phyloP scores from a whole-genome alignment of 2,888 invertebrate species.

The Trachelus stipa region DNA sequence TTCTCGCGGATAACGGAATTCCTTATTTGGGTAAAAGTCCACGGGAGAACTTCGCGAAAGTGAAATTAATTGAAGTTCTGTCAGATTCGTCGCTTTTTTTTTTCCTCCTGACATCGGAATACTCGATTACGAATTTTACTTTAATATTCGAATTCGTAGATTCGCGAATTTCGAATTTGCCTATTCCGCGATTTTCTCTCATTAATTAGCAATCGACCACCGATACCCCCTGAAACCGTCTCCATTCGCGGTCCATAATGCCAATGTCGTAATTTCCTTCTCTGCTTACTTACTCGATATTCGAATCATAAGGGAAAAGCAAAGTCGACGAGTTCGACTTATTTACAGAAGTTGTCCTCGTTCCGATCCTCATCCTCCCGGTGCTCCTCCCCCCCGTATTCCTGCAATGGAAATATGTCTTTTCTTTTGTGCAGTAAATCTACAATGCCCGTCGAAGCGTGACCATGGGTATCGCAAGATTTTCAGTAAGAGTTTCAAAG shows the following conservation, averaged over 20 bases:
- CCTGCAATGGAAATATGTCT: background rate
- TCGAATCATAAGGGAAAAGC: background rate
- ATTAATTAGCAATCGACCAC: background rate
- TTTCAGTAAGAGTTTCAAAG: background rate
- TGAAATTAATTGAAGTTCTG: background rate
- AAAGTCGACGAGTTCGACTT: background rate
- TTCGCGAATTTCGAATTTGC: background rate
- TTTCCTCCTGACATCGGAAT: background rate
- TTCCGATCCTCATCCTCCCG: background rate
- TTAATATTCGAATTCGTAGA: background rate
- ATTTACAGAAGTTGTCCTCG: background rate
- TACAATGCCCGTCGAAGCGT: background rate
- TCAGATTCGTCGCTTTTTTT: background rate
- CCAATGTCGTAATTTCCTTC: background rate
- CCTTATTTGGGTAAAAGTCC: background rate
- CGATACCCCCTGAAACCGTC: background rate
- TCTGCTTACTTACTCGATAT: background rate
- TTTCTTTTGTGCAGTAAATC: background rate
- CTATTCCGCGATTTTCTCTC: background rate
- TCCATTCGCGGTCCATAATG: background rate
- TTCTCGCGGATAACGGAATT: background rate
- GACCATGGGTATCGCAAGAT: background rate
- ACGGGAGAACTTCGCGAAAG: background rate
- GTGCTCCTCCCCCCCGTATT: background rate
- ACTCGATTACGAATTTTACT: background rate